Evolutionary conservation across 2,113 vertebrate genomes (phyloP).

Genomic region (Marcusenius ussheri): DNA sequence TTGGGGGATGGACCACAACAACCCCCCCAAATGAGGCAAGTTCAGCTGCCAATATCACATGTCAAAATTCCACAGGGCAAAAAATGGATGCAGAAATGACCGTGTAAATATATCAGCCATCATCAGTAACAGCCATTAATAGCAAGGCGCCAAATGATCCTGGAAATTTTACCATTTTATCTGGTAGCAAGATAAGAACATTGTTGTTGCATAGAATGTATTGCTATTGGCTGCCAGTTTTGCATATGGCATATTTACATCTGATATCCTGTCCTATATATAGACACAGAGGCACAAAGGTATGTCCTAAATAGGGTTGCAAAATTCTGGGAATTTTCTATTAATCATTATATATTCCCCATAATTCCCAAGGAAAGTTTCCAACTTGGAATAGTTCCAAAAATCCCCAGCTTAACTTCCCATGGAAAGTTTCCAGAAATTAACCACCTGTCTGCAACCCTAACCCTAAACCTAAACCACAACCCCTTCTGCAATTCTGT

Average conservation of each 20-base stretch:
- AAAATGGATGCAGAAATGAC: background rate
- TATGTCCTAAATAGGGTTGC: background rate
- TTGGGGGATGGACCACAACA: background rate
- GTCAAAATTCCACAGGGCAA: background rate
- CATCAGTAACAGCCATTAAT: background rate
- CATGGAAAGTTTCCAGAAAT: no score
- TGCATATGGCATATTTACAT: background rate
- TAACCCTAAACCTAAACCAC: no score
- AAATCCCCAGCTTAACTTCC: background rate
- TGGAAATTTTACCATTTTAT: background rate
- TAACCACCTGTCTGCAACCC: no score
- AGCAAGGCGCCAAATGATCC: background rate
- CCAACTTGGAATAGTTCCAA: background rate
- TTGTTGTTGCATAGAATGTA: background rate
- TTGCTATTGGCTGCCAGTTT: background rate
- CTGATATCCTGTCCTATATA: background rate
- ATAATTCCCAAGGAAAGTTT: background rate
- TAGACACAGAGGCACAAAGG: background rate
- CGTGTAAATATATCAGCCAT: background rate
- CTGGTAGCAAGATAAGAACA: background rate
- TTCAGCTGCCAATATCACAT: background rate
- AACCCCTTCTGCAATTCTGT: background rate
- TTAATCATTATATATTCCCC: background rate
- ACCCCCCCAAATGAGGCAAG: background rate
- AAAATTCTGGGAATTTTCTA: background rate